A percentile compares a stretch with the other conserved stretches of the same genome.
phyloP scores from a whole-genome alignment of 2,113 vertebrate genomes.

The Indicator maculatus region DNA sequence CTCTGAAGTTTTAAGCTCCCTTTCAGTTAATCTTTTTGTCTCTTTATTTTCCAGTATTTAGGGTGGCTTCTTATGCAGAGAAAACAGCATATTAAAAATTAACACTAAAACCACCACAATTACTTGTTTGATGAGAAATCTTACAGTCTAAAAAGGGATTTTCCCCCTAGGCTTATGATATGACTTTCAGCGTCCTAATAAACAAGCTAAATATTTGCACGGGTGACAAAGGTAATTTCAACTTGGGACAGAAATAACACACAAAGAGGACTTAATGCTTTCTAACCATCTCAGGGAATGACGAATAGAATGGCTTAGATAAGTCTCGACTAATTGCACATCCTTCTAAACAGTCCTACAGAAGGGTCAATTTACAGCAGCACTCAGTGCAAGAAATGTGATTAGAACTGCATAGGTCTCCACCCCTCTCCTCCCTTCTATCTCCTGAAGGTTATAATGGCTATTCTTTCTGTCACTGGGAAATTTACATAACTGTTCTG shows the following conservation, averaged over 20 bases:
- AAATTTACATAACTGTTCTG: neutral
- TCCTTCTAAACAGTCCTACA: neutral
- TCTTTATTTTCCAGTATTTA: neutral
- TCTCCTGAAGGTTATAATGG: neutral
- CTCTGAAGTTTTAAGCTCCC: neutral
- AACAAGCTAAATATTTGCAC: neutral
- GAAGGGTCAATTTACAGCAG: neutral
- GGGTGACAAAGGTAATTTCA: neutral
- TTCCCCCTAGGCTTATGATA: neutral
- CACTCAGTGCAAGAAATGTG: neutral
- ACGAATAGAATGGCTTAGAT: neutral
- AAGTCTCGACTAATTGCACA: neutral
- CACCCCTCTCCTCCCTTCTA: neutral
- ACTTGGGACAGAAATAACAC: neutral
- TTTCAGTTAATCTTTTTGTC: neutral
- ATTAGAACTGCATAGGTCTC: neutral
- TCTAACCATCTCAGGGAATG: neutral
- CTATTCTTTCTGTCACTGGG: neutral
- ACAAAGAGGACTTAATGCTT: neutral
- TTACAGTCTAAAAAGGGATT: neutral
- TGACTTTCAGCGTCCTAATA: neutral
- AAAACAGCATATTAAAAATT: neutral
- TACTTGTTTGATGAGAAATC: neutral
- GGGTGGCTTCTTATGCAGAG: neutral
- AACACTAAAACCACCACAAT: neutral